A percentile compares a stretch with the other conserved stretches of the same genome.
Conservation (phyloP, 2,113 vertebrate species). For the Tympanuchus pallidicinctus region DNA sequence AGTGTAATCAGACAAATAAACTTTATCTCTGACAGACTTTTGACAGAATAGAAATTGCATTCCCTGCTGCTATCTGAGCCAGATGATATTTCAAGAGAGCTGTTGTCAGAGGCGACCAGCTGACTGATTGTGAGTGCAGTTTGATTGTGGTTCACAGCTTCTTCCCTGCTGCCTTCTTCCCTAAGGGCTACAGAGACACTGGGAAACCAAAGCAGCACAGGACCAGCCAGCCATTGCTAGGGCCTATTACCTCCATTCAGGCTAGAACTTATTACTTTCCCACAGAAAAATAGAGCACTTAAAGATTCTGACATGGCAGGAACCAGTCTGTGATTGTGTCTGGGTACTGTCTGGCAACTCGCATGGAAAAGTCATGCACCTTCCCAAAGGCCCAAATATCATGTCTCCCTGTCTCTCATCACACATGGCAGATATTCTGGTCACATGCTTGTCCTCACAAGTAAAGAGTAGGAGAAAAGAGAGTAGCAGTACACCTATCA, state of each 20-base stretch:
- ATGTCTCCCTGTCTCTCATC: neutral
- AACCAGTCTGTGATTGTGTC: neutral
- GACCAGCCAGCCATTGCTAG: neutral
- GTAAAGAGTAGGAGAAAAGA: neutral
- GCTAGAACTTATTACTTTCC: neutral
- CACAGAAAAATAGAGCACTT: neutral
- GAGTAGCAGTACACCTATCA: neutral
- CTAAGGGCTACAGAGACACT: neutral
- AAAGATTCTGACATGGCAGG: neutral
- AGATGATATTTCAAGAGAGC: neutral
- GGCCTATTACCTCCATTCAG: neutral
- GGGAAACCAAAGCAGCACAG: neutral
- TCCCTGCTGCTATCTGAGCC: neutral
- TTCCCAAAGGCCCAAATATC: neutral
- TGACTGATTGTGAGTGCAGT: neutral
- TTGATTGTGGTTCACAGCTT: neutral
- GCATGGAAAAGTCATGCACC: neutral
- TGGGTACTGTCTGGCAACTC: neutral
- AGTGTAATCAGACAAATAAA: neutral
- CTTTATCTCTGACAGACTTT: neutral
- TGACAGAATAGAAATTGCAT: neutral
- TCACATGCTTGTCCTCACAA: neutral
- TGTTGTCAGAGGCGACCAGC: neutral
- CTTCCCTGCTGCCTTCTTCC: neutral
- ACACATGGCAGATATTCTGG: neutral